Base-by-base conservation (phyloP, 1,140 invertebrate genomes). In the Dreissena rostriformis region DNA sequence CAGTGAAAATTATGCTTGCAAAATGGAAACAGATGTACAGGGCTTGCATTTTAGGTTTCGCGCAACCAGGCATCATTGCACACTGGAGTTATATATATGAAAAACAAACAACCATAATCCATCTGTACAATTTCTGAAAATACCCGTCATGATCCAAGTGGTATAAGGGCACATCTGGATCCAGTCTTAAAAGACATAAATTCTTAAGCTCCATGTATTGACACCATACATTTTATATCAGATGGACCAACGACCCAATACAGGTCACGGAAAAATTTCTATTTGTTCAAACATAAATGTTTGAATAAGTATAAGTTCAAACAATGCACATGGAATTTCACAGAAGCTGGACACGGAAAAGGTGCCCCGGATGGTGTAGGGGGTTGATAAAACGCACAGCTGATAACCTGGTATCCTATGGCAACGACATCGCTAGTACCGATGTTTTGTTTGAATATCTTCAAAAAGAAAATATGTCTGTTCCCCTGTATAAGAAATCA, bases 311-410 rank as follows among this genome's bases (percentile, higher is more conserved):
- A n/a, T n/a, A n/a, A n/a, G n/a, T n/a, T n/a, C n/a, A n/a, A n/a
- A n/a, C n/a, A n/a, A n/a, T n/a, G n/a, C n/a, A n/a, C n/a, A n/a
- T n/a, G n/a, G n/a, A n/a, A n/a, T n/a, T n/a, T n/a, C n/a, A 90
- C 85, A 53, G 92, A 93, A 89, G 87, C 92, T 57, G 93, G 93
- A 8, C 93, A 94, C 91, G 94, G 93, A 14, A 94, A 94, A 87
- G 93, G 93, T 10, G 89, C 90, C 17, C 91, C 93, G 53, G 92
- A 94, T 92, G 93, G 93, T 51, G 88, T n/a, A n/a, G n/a, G n/a
- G n/a, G n/a, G n/a, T n/a, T n/a, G n/a, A n/a, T n/a, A n/a, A n/a
- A n/a, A n/a, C n/a, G n/a, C n/a, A n/a, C n/a, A n/a, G n/a, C n/a
- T n/a, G n/a, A n/a, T n/a, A n/a, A n/a, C n/a, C n/a, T n/a, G n/a